phyloP scores from a whole-genome alignment of 2,113 vertebrate genomes.

The Hemichromis elongatus region DNA sequence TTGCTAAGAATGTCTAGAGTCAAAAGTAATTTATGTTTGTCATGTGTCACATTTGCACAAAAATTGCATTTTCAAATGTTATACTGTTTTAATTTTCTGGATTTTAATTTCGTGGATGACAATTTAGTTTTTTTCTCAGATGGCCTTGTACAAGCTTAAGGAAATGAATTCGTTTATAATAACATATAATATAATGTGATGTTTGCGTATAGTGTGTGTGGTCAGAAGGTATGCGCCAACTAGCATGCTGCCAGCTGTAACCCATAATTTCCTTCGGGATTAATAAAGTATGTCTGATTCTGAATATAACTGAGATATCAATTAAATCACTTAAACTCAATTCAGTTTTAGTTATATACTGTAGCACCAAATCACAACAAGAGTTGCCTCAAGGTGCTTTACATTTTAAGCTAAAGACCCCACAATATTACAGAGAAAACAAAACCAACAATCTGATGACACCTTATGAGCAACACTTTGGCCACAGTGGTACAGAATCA shows the following conservation, averaged over 20 bases:
- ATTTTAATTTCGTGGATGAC: too few species aligned
- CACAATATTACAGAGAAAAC: not conserved
- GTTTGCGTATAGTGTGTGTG: too few species aligned
- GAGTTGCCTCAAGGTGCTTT: not conserved
- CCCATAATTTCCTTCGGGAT: too few species aligned
- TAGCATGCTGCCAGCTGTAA: too few species aligned
- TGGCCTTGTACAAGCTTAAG: not conserved
- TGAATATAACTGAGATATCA: not conserved
- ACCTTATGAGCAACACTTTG: too few species aligned
- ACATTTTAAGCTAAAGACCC: not conserved
- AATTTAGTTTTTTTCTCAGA: not conserved
- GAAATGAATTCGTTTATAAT: not conserved
- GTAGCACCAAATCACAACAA: not conserved
- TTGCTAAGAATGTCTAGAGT: not conserved
- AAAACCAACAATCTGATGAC: not conserved
- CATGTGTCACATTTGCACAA: not conserved
- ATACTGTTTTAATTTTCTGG: not conserved
- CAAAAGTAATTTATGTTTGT: not conserved
- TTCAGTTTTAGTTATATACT: not conserved
- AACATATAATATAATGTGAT: not conserved
- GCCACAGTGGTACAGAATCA: too few species aligned
- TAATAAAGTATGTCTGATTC: too few species aligned
- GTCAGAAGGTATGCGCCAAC: too few species aligned
- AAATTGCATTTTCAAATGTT: not conserved
- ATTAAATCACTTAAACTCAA: not conserved